Evolutionary conservation across 2,797 vertebrate genomes (phyloP).

Genomic region (Acipenser ruthenus): DNA sequence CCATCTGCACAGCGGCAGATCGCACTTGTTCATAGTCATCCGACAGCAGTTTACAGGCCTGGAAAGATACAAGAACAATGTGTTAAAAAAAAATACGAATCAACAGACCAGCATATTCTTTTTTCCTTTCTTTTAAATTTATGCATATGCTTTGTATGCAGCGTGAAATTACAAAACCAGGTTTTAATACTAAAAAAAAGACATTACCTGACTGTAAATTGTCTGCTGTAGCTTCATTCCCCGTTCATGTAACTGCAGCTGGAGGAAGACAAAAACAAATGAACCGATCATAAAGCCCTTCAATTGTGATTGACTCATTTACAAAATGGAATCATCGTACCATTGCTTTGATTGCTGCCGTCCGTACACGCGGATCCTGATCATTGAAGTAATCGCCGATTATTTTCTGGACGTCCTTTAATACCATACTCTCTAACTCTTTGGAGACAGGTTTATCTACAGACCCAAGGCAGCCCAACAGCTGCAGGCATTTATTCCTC

Average conservation of each 20-base stretch:
- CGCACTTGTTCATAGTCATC: conserved; percentile 97
- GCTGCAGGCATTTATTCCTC: conserved; percentile 88
- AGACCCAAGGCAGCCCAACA: conserved; percentile 81
- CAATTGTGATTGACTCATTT: neutral
- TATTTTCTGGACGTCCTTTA: conserved; percentile 81
- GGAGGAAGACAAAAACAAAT: conserved; percentile 18
- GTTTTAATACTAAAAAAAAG: neutral
- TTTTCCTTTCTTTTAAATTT: neutral
- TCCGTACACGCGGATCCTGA: conserved; percentile 90
- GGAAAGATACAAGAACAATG: conserved; percentile 19
- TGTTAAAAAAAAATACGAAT: neutral
- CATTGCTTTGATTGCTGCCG: conserved; percentile 92
- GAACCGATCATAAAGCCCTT: neutral
- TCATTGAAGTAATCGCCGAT: conserved; percentile 90
- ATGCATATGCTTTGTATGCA: neutral
- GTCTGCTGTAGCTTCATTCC: conserved; percentile 86
- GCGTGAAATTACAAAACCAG: neutral
- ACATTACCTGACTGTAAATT: conserved; percentile 81
- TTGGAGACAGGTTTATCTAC: conserved; percentile 65
- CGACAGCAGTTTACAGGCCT: conserved; percentile 86
- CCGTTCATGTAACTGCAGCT: conserved; percentile 91
- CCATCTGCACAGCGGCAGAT: conserved; percentile 86
- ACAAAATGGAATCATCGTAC: conserved; percentile 42
- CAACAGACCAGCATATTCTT: neutral
- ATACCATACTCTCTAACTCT: conserved; percentile 56